Evolutionary conservation across 2,797 vertebrate genomes (phyloP), one percentile per base, ranked within the genome.

Genomic region (Anableps anableps): DNA sequence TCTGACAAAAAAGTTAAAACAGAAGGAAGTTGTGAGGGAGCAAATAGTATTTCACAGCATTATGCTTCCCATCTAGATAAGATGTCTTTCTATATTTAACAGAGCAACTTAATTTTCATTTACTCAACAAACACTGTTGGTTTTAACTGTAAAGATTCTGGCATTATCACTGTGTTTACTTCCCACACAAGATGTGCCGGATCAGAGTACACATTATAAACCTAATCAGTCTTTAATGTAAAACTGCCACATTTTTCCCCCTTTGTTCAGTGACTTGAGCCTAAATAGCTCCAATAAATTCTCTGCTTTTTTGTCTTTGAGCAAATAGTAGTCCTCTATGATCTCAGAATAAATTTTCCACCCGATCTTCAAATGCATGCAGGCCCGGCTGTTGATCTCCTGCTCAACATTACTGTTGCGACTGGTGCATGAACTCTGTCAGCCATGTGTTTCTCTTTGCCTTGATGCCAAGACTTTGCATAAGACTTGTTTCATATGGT

Each of bases 101-200:
- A 36, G 74, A 79, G 76, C 77, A 43, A 58, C 85, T 87, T 90
- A 72, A 89, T 89, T 90, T 84, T 71, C 72, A 89, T 91, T 86
- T 87, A 73, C 72, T 3, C 74, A 88, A 88, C 86, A 83, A 66
- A 79, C 53, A 7, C 83, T 4, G 47, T 78, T 74, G 81, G 81
- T 87, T 87, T 92, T 83, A 82, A 82, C 77, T 77, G 71, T 80
- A 81, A 83, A 85, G 62, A 78, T n/a, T 81, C 77, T 58, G 82
- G n/a, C 77, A 75, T 74, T 80, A 86, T 85, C 74, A 45, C 70
- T 2, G 21, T 86, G 79, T 88, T 89, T 85, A 80, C 85, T 80
- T 88, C 77, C 80, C 72, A 53, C n/a, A 3, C 53, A 70, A 76
- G 78, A 74, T 72, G 70, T 38, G n/a, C 36, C 41, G 14, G 48